Percentiles rank a stretch among this genome's conserved stretches.
phyloP scores from a whole-genome alignment of 2,797 vertebrate genomes.

The Clarias laeviceps region DNA sequence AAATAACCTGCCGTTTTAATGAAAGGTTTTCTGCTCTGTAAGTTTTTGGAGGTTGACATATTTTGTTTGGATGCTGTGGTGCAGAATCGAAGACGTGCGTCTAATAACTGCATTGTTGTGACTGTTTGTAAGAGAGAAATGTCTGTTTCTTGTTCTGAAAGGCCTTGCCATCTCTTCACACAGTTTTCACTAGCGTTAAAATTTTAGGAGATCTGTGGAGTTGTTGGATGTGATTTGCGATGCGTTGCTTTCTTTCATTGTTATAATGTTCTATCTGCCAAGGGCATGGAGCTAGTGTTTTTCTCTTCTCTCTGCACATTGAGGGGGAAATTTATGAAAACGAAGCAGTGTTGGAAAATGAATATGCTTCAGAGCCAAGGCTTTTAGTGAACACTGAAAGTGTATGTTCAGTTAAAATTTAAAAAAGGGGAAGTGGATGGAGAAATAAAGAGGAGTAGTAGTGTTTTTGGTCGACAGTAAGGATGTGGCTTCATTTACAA shows the following conservation, averaged over 20 bases:
- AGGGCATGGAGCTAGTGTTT: slow-evolving; percentile 22
- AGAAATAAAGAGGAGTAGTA: not conserved
- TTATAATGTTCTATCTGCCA: slow-evolving; percentile 14
- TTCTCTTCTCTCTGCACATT: not conserved
- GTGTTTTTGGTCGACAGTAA: not conserved
- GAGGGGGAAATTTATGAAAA: not conserved
- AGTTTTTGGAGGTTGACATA: not conserved
- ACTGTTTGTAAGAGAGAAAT: not conserved
- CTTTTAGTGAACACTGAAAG: slow-evolving; percentile 9
- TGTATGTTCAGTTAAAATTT: not conserved
- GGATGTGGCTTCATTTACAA: not conserved
- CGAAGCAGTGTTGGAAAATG: not conserved
- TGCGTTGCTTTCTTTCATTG: not conserved
- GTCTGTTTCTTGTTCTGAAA: not conserved
- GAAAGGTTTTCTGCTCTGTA: not conserved
- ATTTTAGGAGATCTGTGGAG: not conserved
- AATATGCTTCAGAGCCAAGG: not conserved
- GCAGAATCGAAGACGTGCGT: not conserved
- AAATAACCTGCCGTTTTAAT: not conserved
- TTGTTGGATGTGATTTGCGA: slow-evolving; percentile 13
- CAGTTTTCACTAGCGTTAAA: not conserved
- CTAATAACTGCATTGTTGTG: not conserved
- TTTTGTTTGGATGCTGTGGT: slow-evolving; percentile 2
- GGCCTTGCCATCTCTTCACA: not conserved
- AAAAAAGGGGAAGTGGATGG: not conserved